These are phyloP conservation scores for Harmothoe impar DNA, from an alignment of 2,888 invertebrate genomes.

Conservation along the genomic window DNA sequence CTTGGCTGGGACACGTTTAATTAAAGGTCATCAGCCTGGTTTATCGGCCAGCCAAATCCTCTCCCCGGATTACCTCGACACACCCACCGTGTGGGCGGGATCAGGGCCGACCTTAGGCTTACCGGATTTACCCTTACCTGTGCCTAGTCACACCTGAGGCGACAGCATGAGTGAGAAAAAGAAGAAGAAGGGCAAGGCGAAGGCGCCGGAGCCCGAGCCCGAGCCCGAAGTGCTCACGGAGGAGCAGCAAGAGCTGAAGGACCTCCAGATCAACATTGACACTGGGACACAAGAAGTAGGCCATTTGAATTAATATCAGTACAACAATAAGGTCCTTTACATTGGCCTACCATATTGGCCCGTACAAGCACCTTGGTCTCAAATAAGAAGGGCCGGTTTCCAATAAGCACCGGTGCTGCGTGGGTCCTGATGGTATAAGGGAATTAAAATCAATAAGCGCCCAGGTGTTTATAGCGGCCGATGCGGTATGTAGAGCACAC, in stretches of 20 bases:
- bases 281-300: slow-evolving; percentile 45
- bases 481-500: too few species aligned
- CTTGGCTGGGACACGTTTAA: too few species aligned
- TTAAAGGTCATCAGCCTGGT: background rate
- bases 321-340: too few species aligned
- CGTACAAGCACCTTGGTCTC: too few species aligned
- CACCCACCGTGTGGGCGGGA: background rate
- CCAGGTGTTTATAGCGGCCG: too few species aligned
- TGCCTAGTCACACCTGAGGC: background rate
- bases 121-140: background rate
- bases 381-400: too few species aligned
- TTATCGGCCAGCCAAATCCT: slow-evolving; percentile 1
- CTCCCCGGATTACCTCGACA: slow-evolving; percentile 22
- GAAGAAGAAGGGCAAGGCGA: background rate
- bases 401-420: too few species aligned
- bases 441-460: too few species aligned
- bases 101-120: background rate
- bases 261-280: slow-evolving; percentile 38
- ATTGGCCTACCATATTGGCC: too few species aligned
- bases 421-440: too few species aligned
- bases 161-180: slow-evolving; percentile 36
- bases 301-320: background rate
- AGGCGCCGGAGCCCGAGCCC: background rate
- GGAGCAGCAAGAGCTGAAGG: slow-evolving; percentile 39
- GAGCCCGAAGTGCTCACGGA: slow-evolving; percentile 13